Evolutionary conservation across 2,113 vertebrate genomes (phyloP).

Genomic region (Hypanus sabinus): DNA sequence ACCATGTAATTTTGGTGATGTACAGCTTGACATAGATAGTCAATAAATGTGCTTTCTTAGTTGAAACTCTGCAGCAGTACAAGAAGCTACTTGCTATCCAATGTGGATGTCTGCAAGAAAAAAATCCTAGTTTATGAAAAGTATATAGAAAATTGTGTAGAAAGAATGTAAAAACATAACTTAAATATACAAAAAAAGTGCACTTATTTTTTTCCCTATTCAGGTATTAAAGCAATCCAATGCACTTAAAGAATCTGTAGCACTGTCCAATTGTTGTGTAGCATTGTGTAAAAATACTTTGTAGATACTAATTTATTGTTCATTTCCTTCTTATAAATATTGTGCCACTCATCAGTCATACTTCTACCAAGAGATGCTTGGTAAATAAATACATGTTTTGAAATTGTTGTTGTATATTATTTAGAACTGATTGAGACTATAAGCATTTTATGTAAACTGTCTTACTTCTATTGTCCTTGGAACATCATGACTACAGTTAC

Average conservation of each 20-base stretch:
- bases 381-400: constrained; percentile 17
- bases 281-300: constrained; percentile 74
- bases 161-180: constrained; percentile 51
- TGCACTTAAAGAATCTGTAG: constrained; percentile 55
- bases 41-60: not conserved
- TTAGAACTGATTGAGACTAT: not conserved
- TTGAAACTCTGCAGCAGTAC: not conserved
- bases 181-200: constrained; percentile 60
- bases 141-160: constrained; percentile 55
- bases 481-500: not conserved
- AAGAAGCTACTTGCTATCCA: not conserved
- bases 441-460: not conserved
- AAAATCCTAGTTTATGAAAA: constrained; percentile 47
- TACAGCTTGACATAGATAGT: not conserved
- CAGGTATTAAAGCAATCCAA: constrained; percentile 68
- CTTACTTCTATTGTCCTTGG: not conserved
- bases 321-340: constrained; percentile 42
- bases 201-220: constrained; percentile 41
- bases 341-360: not conserved
- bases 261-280: constrained; percentile 44
- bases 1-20: not conserved
- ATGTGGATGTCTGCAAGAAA: not conserved
- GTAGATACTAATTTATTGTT: constrained; percentile 97
- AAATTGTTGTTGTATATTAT: not conserved
- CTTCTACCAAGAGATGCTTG: not conserved